Base-by-base conservation (phyloP, 2,113 vertebrate species). In the Dendrocopos noguchii region DNA sequence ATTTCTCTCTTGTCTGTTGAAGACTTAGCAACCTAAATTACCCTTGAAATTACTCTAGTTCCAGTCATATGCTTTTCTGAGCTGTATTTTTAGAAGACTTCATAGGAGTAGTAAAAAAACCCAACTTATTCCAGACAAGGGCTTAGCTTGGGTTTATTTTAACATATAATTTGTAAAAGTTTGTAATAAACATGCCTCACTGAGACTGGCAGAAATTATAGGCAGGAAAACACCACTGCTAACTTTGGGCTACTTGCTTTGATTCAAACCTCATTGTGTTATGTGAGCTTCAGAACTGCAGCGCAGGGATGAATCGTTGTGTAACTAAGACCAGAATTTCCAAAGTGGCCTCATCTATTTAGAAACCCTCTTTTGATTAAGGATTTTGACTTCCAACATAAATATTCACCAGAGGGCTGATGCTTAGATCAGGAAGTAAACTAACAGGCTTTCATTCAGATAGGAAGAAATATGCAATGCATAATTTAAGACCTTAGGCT, bases 91-190 rank as follows among this genome's bases (percentile, higher is more conserved):
- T 88, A 81, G 94, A 87, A 66, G 71, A 17, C 31, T 89, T 91
- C 68, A 25, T 61, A 8, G 50, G 42, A 47, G 52, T 60, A 89
- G 75, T 36, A 55, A 50, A 50, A 47, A 44, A 44, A 15, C 39
- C 80, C 27, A 52, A 68, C 29, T 84, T 78, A 61, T 63, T 91
- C 70, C 90, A 97, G 94, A 90, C 70, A 79, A 92, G 81, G 82
- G 73, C 28, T 94, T 91, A 93, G 22, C 71, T 72, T 80, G 72
- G 86, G 90, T 79, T 95, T 95, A 91, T 56, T 63, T 91, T 95
- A 96, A 60, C 71, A 53, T 96, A 53, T 87, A 95, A 96, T 97
- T 96, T 96, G 87, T 95, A 95, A 86, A 95, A 90, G 66, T 92
- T 87, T 77, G 84, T 77, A 83, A 93, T 82, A 94, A 95, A 95